Evolutionary conservation across 1,140 invertebrate genomes (phyloP).

Genomic region (Tetragonula clypearis): DNA sequence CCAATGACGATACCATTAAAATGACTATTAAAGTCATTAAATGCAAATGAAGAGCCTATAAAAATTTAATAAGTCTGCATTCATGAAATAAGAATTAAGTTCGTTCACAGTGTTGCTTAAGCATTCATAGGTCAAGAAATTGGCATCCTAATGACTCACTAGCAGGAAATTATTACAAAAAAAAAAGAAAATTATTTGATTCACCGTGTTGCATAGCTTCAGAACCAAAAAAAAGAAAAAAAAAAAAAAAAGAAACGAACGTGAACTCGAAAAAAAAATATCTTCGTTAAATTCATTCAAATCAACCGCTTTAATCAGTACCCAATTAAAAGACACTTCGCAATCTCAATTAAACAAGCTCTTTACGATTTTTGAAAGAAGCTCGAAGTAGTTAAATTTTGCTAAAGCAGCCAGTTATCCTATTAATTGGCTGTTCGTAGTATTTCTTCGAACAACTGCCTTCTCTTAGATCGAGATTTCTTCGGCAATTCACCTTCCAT

Average conservation of each 20-base stretch:
- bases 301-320: not conserved
- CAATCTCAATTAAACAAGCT: slow-evolving; percentile 11
- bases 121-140: too few relatives aligned
- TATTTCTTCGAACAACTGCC: not conserved
- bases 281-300: not conserved
- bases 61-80: too few relatives aligned
- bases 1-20: too few relatives aligned
- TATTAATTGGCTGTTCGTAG: not conserved
- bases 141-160: too few relatives aligned
- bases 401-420: not conserved
- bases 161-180: too few relatives aligned
- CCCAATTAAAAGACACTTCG: not conserved
- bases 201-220: not conserved
- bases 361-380: not conserved
- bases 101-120: too few relatives aligned
- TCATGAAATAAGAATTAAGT: too few relatives aligned
- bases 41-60: too few relatives aligned
- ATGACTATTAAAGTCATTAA: too few relatives aligned
- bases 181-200: not conserved
- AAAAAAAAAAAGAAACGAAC: too few relatives aligned
- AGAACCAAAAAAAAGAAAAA: not conserved
- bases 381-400: not conserved
- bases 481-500: not conserved
- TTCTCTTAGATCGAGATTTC: not conserved
- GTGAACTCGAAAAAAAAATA: too few relatives aligned